Evolutionary conservation across 2,888 invertebrate species (phyloP).

Genomic region (Leucoma salicis): DNA sequence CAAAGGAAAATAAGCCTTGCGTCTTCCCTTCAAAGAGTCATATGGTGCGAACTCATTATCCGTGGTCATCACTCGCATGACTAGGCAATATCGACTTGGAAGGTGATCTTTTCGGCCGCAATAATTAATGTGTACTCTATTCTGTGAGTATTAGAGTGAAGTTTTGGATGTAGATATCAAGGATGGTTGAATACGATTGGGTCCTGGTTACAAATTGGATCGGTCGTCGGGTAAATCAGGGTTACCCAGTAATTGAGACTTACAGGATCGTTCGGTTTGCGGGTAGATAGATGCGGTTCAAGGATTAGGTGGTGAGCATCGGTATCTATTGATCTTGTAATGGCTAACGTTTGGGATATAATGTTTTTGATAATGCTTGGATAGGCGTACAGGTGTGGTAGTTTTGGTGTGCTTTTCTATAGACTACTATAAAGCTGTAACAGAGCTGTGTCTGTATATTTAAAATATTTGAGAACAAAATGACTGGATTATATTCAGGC

Average conservation of each 20-base stretch:
- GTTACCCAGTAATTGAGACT: conserved; percentile 80
- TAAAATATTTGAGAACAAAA: too few species aligned
- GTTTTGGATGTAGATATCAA: conserved; percentile 27
- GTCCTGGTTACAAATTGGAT: conserved; percentile 79
- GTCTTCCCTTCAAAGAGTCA: conserved; percentile 36
- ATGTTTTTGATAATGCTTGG: conserved; percentile 28
- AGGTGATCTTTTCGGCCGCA: conserved; percentile 50
- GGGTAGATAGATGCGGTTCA: conserved; percentile 62
- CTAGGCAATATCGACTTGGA: conserved; percentile 77
- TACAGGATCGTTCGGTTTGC: conserved; percentile 74
- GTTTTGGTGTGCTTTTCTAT: too few species aligned
- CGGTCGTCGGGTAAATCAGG: conserved; percentile 77
- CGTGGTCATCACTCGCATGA: conserved; percentile 80
- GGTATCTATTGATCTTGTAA: conserved; percentile 68
- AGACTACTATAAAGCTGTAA: too few species aligned
- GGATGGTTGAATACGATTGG: conserved; percentile 72
- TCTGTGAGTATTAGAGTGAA: conserved; percentile 22
- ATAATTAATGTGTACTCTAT: background rate
- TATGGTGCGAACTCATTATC: conserved; percentile 35
- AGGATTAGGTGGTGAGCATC: conserved; percentile 69
- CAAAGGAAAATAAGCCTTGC: conserved; percentile 41
- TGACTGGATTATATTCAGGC: too few species aligned
- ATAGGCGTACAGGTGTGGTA: too few species aligned
- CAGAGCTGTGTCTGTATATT: too few species aligned
- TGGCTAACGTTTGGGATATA: conserved; percentile 37